A percentile compares a stretch with the other conserved stretches of the same genome.
Evolutionary conservation across 2,888 invertebrate genomes (phyloP).

Genomic region (Pachydiplax longipennis): DNA sequence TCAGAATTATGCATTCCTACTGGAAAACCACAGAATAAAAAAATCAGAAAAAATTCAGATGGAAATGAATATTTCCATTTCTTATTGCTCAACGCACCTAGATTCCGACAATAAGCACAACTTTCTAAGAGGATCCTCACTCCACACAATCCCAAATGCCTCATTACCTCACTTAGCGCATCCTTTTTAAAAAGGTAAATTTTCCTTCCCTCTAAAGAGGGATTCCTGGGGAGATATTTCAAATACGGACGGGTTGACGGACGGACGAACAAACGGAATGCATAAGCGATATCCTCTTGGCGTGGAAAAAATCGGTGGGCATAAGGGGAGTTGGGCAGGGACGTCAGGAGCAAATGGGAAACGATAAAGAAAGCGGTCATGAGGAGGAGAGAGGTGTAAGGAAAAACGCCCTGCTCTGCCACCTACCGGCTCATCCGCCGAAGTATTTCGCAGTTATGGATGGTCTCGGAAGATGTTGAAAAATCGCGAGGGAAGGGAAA

Average conservation of each 20-base stretch:
- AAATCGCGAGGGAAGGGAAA: neutral
- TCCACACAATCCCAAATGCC: too few species aligned
- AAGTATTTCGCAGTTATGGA: slow-evolving; percentile 12
- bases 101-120: too few species aligned
- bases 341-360: slow-evolving; percentile 12
- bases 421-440: slow-evolving; percentile 17
- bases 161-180: too few species aligned
- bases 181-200: too few species aligned
- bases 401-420: neutral
- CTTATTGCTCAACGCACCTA: too few species aligned
- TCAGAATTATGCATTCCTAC: too few species aligned
- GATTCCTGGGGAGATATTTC: neutral
- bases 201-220: neutral
- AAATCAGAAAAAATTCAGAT: too few species aligned
- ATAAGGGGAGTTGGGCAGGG: neutral
- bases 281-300: neutral
- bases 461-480: neutral
- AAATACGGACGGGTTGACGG: too few species aligned
- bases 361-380: neutral
- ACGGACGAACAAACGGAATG: too few species aligned
- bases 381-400: neutral
- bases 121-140: too few species aligned
- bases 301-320: neutral
- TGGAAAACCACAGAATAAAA: too few species aligned
- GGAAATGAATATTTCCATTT: too few species aligned